Evolutionary conservation across 2,888 invertebrate genomes (phyloP).

Genomic region (Tupiocoris notatus): DNA sequence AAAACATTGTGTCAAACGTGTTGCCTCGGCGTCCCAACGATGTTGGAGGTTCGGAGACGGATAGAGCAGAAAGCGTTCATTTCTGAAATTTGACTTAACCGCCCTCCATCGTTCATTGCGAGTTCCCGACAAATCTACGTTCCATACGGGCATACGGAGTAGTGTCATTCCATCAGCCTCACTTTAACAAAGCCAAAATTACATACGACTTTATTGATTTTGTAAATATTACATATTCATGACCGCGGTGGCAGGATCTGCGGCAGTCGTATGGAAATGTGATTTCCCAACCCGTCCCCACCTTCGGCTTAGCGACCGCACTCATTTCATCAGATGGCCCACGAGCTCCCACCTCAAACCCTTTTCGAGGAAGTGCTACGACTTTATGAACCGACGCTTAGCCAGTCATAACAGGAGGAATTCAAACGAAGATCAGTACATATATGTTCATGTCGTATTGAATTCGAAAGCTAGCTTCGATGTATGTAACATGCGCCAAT

Average conservation of each 20-base stretch:
- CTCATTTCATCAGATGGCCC: not conserved
- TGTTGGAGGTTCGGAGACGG: not conserved
- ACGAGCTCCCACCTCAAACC: not conserved
- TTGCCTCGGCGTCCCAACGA: not conserved
- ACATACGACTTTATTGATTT: slow-evolving; percentile 28
- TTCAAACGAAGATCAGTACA: too few relatives aligned
- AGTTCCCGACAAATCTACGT: too few relatives aligned
- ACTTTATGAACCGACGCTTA: not conserved
- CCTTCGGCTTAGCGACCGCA: not conserved
- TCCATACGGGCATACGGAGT: not conserved
- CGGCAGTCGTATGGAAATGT: slow-evolving; percentile 30
- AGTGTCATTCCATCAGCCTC: not conserved
- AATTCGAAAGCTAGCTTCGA: too few relatives aligned
- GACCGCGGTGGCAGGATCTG: not conserved
- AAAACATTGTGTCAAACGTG: not conserved
- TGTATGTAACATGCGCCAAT: too few relatives aligned
- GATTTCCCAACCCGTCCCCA: not conserved
- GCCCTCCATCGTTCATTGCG: not conserved
- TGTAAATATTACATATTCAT: slow-evolving; percentile 40
- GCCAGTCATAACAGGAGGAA: too few relatives aligned
- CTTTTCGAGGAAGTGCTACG: not conserved
- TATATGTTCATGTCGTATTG: too few relatives aligned
- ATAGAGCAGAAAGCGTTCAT: not conserved
- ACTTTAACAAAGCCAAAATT: slow-evolving; percentile 11
- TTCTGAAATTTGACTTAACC: not conserved